A percentile compares a stretch with the other conserved stretches of the same genome.
Conservation (phyloP, 2,113 vertebrate genomes). For the Notechis scutatus region DNA sequence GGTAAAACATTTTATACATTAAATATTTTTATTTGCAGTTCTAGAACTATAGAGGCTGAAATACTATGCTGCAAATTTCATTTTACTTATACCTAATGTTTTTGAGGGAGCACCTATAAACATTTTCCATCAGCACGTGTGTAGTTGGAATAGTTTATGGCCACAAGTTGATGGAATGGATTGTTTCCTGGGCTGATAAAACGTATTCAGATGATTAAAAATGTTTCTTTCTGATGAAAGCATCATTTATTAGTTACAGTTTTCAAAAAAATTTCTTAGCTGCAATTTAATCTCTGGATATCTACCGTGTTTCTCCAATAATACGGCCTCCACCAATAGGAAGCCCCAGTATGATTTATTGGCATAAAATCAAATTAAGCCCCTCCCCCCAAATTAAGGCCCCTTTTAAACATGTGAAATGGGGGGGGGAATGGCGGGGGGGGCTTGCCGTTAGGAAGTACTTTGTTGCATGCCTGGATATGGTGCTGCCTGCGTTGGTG, state of each 20-base stretch:
- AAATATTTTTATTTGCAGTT: not conserved
- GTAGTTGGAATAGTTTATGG: not conserved
- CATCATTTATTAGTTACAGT: not conserved
- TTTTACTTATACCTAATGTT: not conserved
- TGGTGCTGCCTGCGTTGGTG: too few species aligned
- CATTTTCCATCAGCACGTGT: not conserved
- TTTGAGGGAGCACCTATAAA: not conserved
- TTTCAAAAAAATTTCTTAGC: not conserved
- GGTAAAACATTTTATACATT: constrained; percentile 62
- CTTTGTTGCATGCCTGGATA: too few species aligned
- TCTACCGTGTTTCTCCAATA: too few species aligned
- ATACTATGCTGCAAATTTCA: not conserved
- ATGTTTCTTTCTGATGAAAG: not conserved
- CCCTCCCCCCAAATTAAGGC: too few species aligned
- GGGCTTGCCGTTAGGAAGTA: too few species aligned
- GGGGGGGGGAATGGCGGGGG: too few species aligned
- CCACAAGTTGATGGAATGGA: not conserved
- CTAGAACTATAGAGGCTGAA: not conserved
- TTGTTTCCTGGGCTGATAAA: not conserved
- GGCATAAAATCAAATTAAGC: too few species aligned
- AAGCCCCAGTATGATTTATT: too few species aligned
- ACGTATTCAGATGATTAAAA: not conserved
- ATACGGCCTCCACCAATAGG: too few species aligned
- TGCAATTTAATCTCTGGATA: not conserved
- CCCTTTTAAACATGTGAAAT: too few species aligned